These are phyloP conservation scores for Eumaeus atala DNA, from an alignment of 1,140 invertebrate genomes.

Conservation along the genomic window DNA sequence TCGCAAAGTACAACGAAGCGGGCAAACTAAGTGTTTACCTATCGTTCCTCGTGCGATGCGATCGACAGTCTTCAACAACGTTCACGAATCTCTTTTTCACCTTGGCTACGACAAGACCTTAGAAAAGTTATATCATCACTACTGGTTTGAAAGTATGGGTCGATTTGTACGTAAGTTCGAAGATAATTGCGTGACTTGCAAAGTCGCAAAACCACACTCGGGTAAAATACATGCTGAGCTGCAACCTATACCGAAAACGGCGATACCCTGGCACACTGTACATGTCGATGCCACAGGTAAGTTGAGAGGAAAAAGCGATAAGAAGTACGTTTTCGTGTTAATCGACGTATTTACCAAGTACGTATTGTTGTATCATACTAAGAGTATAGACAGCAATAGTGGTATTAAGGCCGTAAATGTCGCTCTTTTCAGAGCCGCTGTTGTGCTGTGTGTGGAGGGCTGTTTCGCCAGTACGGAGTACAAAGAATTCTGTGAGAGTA, in stretches of 20 bases:
- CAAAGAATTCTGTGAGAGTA: slow-evolving; percentile 30
- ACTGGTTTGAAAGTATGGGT: slow-evolving; percentile 17
- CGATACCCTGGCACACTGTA: slow-evolving; percentile 20
- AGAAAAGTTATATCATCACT: slow-evolving; percentile 18
- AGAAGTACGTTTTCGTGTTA: slow-evolving; percentile 19
- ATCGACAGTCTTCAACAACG: too few species aligned
- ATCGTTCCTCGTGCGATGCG: too few species aligned
- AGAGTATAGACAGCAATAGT: slow-evolving; percentile 13
- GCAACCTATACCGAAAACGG: slow-evolving; percentile 20
- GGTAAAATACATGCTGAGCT: slow-evolving; percentile 19
- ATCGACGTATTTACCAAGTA: slow-evolving; percentile 28
- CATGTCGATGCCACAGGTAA: slow-evolving; percentile 3
- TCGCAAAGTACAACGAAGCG: slow-evolving; percentile 9
- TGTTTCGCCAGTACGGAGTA: slow-evolving; percentile 40
- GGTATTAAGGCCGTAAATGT: slow-evolving; percentile 12
- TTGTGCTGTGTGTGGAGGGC: slow-evolving; percentile 37
- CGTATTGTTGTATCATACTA: slow-evolving; percentile 8
- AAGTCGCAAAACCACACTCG: slow-evolving; percentile 10
- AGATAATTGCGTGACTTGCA: slow-evolving; percentile 19
- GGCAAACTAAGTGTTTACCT: too few species aligned
- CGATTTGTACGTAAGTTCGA: slow-evolving; percentile 21
- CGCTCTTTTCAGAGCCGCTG: slow-evolving; percentile 36
- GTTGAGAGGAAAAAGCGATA: slow-evolving; percentile 16
- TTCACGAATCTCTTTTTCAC: too few species aligned
- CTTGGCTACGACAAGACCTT: slow-evolving; percentile 19